A percentile compares a stretch with the other conserved stretches of the same genome.
Conservation (phyloP, 2,888 invertebrate genomes). For the Drosophila kambysellisi region DNA sequence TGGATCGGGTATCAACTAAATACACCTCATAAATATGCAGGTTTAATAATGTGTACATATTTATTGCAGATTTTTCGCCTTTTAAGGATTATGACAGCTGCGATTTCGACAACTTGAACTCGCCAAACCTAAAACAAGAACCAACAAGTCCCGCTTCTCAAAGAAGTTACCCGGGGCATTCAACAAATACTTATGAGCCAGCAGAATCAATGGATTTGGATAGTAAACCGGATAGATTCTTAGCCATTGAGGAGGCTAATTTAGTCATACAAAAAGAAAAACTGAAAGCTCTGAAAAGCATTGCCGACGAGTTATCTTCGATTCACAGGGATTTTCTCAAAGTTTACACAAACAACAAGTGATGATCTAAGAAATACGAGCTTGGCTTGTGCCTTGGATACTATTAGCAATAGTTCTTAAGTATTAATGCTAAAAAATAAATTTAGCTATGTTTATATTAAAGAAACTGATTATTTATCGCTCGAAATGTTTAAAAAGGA, state of each 20-base stretch:
- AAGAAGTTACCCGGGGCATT: not conserved
- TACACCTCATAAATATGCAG: not conserved
- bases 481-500: not conserved
- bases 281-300: slow-evolving; percentile 31
- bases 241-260: slow-evolving; percentile 31
- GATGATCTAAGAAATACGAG: not conserved
- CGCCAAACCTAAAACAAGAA: not conserved
- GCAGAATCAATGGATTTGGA: too few species aligned
- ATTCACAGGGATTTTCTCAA: slow-evolving; percentile 37
- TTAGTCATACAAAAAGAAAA: slow-evolving; percentile 33
- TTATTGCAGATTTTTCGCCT: slow-evolving; percentile 31
- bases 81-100: slow-evolving; percentile 18
- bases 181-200: not conserved
- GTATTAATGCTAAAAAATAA: not conserved
- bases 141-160: not conserved
- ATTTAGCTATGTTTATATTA: not conserved
- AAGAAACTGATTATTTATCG: not conserved
- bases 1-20: slow-evolving; percentile 8
- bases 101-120: not conserved
- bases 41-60: not conserved
- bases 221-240: not conserved
- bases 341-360: not conserved
- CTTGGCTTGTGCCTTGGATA: not conserved
- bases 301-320: slow-evolving; percentile 37
- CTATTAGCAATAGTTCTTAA: not conserved